Evolutionary conservation across 1,140 invertebrate genomes (phyloP).

Genomic region (Hyposmocoma kahamanoa): DNA sequence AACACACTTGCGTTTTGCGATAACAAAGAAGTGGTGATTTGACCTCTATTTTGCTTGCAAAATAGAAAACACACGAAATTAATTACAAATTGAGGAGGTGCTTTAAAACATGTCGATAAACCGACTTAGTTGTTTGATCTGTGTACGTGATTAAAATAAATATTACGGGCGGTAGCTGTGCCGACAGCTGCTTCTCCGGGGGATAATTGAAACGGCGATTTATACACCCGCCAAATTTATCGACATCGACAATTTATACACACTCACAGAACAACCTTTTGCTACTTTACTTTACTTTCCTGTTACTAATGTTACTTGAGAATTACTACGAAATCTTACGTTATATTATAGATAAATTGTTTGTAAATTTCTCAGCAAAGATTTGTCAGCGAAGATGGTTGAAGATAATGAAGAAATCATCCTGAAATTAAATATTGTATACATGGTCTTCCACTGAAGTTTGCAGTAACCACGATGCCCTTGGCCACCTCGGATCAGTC

Average conservation of each 20-base stretch:
- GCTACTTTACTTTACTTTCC: neutral
- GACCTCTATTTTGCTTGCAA: neutral
- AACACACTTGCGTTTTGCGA: no score
- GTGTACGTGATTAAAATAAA: slow-evolving; percentile 64
- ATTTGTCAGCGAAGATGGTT: no score
- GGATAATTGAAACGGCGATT: slow-evolving; percentile 70
- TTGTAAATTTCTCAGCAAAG: no score
- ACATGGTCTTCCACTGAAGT: no score
- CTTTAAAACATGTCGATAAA: slow-evolving; percentile 47
- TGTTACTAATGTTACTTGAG: no score
- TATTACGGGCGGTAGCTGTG: slow-evolving; percentile 47
- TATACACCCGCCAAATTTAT: slow-evolving; percentile 67
- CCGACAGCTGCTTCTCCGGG: slow-evolving; percentile 56
- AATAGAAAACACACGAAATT: neutral
- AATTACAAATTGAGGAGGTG: slow-evolving; percentile 32
- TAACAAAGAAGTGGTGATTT: no score
- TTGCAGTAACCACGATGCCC: no score
- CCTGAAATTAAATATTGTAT: no score
- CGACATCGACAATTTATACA: slow-evolving; percentile 54
- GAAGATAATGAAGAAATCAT: no score
- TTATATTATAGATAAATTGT: no score
- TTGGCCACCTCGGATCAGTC: no score
- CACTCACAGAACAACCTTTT: slow-evolving; percentile 1
- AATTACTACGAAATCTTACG: no score
- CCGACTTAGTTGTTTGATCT: slow-evolving; percentile 45